Evolutionary conservation across 2,888 invertebrate genomes (phyloP), one percentile per base, ranked within the genome.

Genomic region (Schizaphis graminum): DNA sequence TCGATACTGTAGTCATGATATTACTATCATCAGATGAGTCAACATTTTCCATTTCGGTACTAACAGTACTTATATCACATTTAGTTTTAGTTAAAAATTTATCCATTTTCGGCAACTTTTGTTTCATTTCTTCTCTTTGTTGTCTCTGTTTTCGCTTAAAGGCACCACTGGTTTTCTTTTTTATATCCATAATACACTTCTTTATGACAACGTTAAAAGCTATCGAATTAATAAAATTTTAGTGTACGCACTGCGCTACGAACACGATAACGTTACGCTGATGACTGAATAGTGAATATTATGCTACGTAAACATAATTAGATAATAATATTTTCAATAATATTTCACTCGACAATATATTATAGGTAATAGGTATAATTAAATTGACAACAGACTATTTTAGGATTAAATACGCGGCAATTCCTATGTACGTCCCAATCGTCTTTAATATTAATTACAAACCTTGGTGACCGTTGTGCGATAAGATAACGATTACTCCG

Each of bases 61-160:
- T 87, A n/a, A 87, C 87, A 53, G 49, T 87, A 87, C 53, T 87
- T 87, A 53, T 86, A 86, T 86, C 87, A 87, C 49, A 53, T 85
- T 41, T 49, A 87, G 49, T 87, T 56, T 89, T 56, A 89, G 35
- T 56, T 41, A 89, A 56, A 89, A 89, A 89, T 89, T 0, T 89
- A 89, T 89, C 56, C 56, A 89, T 89, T 89, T 89, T 89, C 49
- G 87, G 44, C 41, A 89, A 89, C 89, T 89, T 56, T 89, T 89
- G 89, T 57, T 89, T 57, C 56, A 56, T 89, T 89, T 56, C 35
- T 89, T 57, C 89, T 89, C 56, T 89, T 56, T 89, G 89, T 56
- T 89, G 41, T 57, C 89, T 56, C 41, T 89, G 89, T 89, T 89
- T 89, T 56, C 88, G 88, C 35, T n/a, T n/a, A n/a, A n/a, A 49